Evolutionary conservation across 2,888 invertebrate species (phyloP), one percentile per base, ranked within the genome.

Genomic region (Seira ritae): DNA sequence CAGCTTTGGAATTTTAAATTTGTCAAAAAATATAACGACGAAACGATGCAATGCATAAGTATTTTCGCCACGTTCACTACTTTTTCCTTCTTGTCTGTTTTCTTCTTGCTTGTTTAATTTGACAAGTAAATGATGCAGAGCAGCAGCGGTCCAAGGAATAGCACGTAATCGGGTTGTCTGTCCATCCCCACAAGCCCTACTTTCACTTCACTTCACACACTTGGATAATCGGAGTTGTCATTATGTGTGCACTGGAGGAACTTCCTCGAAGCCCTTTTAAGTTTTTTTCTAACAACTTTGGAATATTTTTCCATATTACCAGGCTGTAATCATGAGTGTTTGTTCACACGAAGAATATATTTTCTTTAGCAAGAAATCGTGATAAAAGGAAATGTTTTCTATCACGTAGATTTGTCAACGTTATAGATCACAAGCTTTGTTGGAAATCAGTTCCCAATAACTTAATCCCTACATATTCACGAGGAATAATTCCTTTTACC

Each of bases 151-250:
- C 17, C 55, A 55, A 55, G 55, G 2, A 55, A 55, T 15, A 55
- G 3, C 17, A 55, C 55, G 17, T 55, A n/a, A 55, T 55, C 17
- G n/a, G 1, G 17, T 17, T 55, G 55, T n/a, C 2, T 55, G 55
- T 17, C 17, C n/a, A n/a, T 55, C 55, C 15, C 55, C 55, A 8
- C 12, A n/a, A 55, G 55, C 55, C 12, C 55, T 55, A 55, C 55
- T 55, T 55, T n/a, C 55, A 55, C 55, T 55, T 55, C 55, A 55
- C 55, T 55, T 55, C 55, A 55, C 55, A 8, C 55, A 55, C 55
- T 55, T 15, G 17, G 17, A 55, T 55, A 55, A 55, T 55, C 55
- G n/a, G 12, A 55, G 55, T 55, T 55, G 15, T 55, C 17, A 55
- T 55, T 55, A 55, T 55, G 17, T 55, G 17, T n/a, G 15, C 6